Conservation (phyloP, 2,113 vertebrate species). For the Paratilapia polleni region DNA sequence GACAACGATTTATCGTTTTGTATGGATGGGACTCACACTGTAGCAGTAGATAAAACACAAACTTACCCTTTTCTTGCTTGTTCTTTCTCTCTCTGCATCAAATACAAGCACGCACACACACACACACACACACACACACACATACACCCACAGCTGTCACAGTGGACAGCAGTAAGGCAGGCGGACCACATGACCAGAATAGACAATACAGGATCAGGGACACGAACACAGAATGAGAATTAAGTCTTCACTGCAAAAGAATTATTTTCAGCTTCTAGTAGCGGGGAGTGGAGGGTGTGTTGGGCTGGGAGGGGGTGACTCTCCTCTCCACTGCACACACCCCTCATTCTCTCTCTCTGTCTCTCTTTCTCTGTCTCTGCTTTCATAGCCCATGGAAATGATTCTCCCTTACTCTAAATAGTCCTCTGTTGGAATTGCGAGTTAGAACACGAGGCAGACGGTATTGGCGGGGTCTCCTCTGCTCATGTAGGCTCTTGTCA, state of each 20-base stretch:
- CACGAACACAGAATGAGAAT: slow-evolving; percentile 76
- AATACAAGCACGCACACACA: slow-evolving; percentile 14
- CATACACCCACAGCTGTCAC: slow-evolving; percentile 63
- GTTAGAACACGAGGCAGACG: slow-evolving; percentile 50
- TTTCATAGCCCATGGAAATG: slow-evolving; percentile 37
- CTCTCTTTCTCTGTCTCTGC: slow-evolving; percentile 12
- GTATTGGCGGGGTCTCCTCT: slow-evolving; percentile 45
- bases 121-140: slow-evolving; percentile 30
- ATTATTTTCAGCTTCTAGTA: slow-evolving; percentile 66
- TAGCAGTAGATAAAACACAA: slow-evolving; percentile 44
- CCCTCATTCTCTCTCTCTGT: slow-evolving; percentile 4
- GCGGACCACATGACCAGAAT: slow-evolving; percentile 69
- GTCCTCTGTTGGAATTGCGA: slow-evolving; percentile 54
- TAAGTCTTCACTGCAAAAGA: slow-evolving; percentile 73
- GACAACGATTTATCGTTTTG: slow-evolving; percentile 31
- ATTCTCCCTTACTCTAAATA: slow-evolving; percentile 57
- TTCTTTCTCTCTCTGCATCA: slow-evolving; percentile 32
- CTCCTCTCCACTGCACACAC: slow-evolving; percentile 48
- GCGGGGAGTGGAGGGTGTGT: slow-evolving; percentile 25
- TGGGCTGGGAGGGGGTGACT: neutral
- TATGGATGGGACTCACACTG: slow-evolving; percentile 30
- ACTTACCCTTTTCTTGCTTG: slow-evolving; percentile 38
- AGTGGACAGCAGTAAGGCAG: slow-evolving; percentile 64
- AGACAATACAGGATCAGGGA: slow-evolving; percentile 68
- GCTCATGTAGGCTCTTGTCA: slow-evolving; percentile 53